Base-by-base conservation (phyloP, 2,113 vertebrate genomes). In the Myotis brandtii region DNA sequence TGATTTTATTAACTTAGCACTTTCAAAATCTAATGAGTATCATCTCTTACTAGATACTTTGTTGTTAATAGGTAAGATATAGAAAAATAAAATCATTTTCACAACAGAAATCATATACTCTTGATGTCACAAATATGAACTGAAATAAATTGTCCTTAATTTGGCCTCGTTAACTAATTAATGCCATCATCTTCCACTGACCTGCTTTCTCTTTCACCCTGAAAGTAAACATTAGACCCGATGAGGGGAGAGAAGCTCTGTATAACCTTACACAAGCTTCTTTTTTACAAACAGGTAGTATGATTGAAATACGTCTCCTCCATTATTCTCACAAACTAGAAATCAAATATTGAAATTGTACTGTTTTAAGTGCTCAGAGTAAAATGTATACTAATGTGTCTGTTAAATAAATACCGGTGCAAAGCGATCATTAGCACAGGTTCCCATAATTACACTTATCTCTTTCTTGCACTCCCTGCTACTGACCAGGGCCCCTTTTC, bases 1-100 rank as follows among this genome's bases (percentile, higher is more conserved):
- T 79, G 23, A 91, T 86, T 84, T 94, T 93, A 86, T 85, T 87
- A 6, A 30, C 83, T 95, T 30, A 83, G 14, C 83, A 50, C 75
- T 76, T 89, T 69, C 0, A 85, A 73, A 93, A 72, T 88, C n/a
- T 62, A 95, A 92, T 93, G 30, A 91, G 6, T 86, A 73, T 66
- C 4, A 77, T 46, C 30, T 93, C 9, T 56, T 87, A 32, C n/a
- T 88, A 80, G 13, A 70, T 89, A 75, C 11, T 81, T 90, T 64
- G 72, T 66, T 69, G 14, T 59, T 79, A 83, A 56, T 80, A 80
- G 9, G 11, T 86, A 89, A 93, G 21, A 64, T 40, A 3, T 9
- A 73, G 40, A 75, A 25, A 79, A 84, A 91, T 91, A 64, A 40
- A 69, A 72, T 64, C 77, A 70, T 52, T 64, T 93, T 90, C 94